Percentiles rank a stretch among this genome's conserved stretches.
These are phyloP conservation scores for Tridacna gigas DNA, from an alignment of 2,888 invertebrate genomes.

Conservation along the genomic window DNA sequence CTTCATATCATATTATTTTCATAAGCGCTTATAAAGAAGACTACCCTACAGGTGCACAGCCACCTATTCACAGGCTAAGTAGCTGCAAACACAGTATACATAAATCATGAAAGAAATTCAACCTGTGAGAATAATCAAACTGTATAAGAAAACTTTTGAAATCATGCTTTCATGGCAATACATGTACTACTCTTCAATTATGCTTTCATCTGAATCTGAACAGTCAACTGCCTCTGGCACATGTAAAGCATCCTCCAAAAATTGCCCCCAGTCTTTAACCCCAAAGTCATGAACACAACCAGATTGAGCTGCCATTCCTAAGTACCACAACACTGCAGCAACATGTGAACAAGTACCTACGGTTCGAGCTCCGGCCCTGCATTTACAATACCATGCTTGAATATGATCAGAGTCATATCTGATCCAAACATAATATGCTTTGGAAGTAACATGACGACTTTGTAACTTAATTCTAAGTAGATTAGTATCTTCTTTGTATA, in stretches of 20 bases:
- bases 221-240: conserved; percentile 34
- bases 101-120: no score
- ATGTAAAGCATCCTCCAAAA: conserved; percentile 29
- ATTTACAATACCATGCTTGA: conserved; percentile 51
- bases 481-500: conserved; percentile 25
- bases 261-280: conserved; percentile 40
- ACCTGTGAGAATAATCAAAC: no score
- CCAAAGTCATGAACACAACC: conserved; percentile 6
- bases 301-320: conserved; percentile 23
- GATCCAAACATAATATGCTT: conserved; percentile 43
- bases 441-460: conserved; percentile 47
- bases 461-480: conserved; percentile 39
- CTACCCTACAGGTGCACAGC: no score
- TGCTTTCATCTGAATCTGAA: conserved; percentile 33
- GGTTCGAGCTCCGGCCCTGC: conserved; percentile 40
- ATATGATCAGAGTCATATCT: conserved; percentile 24
- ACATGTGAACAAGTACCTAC: conserved; percentile 52
- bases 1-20: no score
- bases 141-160: no score
- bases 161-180: background rate
- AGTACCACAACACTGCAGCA: conserved; percentile 48
- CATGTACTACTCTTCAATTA: background rate
- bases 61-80: no score
- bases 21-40: no score
- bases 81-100: no score